phyloP scores from a whole-genome alignment of 2,888 invertebrate genomes.

The Masnerella sp. region DNA sequence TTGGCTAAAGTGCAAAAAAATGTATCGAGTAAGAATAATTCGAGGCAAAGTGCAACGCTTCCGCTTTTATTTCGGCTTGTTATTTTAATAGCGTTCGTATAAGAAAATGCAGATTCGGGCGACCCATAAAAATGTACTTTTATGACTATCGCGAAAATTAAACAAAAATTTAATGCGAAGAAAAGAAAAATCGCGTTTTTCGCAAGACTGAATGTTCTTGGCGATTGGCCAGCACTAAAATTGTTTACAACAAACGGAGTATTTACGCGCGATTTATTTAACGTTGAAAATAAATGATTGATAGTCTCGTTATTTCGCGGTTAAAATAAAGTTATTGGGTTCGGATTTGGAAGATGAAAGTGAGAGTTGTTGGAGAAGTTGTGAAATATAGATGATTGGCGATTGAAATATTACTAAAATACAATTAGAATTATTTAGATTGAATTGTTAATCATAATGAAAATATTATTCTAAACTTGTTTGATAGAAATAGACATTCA shows the following conservation, averaged over 20 bases:
- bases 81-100: conserved; percentile 8
- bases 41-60: conserved; percentile 46
- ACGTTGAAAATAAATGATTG: conserved; percentile 10
- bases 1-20: conserved; percentile 50
- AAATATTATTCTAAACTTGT: no score
- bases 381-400: no score
- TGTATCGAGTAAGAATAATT: conserved; percentile 49
- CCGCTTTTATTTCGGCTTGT: conserved; percentile 50
- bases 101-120: neutral
- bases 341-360: no score
- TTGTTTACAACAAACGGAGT: conserved; percentile 12
- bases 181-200: neutral
- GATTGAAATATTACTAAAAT: no score
- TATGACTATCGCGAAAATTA: no score
- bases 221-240: conserved; percentile 27
- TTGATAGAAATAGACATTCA: no score
- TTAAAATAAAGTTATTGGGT: no score
- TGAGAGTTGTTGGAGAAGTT: no score
- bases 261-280: conserved; percentile 16
- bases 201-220: conserved; percentile 15
- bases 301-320: neutral
- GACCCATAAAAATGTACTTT: neutral
- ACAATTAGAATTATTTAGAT: no score
- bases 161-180: no score
- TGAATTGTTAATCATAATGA: no score